Percentiles rank a stretch among this genome's conserved stretches.
phyloP scores from a whole-genome alignment of 2,113 vertebrate species.

The Cettia cetti region DNA sequence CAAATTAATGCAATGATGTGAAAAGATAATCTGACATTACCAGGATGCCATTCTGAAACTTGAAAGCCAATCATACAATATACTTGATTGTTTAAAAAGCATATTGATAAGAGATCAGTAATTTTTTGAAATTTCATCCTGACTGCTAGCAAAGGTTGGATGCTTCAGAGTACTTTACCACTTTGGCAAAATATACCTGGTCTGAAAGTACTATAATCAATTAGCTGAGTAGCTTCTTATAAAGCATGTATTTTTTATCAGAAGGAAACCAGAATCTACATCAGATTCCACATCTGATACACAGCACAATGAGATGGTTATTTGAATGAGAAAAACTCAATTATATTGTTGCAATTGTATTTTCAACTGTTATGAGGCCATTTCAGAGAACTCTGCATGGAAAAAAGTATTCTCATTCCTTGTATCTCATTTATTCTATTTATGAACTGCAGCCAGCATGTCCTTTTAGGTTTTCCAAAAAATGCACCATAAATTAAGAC shows the following conservation, averaged over 20 bases:
- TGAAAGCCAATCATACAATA: neutral
- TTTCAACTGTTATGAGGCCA: neutral
- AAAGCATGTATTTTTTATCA: neutral
- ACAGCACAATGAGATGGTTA: neutral
- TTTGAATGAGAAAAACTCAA: neutral
- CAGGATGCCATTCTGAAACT: neutral
- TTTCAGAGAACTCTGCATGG: neutral
- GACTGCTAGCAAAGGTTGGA: neutral
- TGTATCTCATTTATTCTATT: neutral
- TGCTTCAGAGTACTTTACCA: neutral
- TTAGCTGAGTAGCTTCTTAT: neutral
- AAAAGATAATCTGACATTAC: slow-evolving; percentile 35
- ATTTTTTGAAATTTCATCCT: neutral
- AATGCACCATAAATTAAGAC: neutral
- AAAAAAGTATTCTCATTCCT: neutral
- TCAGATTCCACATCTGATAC: neutral
- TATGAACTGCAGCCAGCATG: neutral
- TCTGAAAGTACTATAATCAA: neutral
- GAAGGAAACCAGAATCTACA: neutral
- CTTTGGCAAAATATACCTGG: neutral
- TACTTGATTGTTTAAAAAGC: neutral
- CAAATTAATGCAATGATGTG: slow-evolving; percentile 34
- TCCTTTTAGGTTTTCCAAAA: neutral
- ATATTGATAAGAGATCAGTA: neutral
- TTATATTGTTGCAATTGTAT: neutral